These are phyloP conservation scores for Pentalonia nigronervosa DNA, from an alignment of 1,140 invertebrate genomes.

Conservation along the genomic window DNA sequence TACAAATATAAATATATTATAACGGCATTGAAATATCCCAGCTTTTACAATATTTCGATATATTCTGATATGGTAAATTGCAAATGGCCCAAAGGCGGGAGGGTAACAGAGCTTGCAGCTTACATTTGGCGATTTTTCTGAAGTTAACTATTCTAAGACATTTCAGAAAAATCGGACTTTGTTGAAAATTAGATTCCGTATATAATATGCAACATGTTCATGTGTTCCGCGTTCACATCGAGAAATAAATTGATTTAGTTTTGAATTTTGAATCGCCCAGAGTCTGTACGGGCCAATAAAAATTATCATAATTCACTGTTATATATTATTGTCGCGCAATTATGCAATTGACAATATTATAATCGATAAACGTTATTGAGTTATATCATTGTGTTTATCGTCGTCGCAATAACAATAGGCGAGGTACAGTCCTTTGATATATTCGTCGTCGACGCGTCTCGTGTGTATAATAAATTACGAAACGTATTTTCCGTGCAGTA, in stretches of 20 bases:
- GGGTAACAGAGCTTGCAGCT: neutral
- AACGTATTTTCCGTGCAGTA: neutral
- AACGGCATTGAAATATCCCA: neutral
- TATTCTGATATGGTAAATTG: neutral
- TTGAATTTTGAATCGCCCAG: neutral
- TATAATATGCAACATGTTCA: neutral
- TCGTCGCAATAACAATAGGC: neutral
- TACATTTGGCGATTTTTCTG: neutral
- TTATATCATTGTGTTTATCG: neutral
- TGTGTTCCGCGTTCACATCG: neutral
- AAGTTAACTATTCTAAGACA: neutral
- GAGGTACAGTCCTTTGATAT: neutral
- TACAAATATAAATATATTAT: neutral
- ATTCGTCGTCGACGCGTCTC: neutral
- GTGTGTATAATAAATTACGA: neutral
- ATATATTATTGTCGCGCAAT: neutral
- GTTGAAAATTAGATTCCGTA: neutral
- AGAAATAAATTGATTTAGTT: neutral
- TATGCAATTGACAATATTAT: neutral
- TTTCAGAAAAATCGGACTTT: neutral
- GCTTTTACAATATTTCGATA: neutral
- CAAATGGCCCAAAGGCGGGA: neutral
- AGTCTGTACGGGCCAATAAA: neutral
- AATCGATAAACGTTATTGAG: neutral
- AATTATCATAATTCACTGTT: neutral